Base-by-base conservation (phyloP, 2,797 vertebrate species). In the Melanotaenia trifasciata region DNA sequence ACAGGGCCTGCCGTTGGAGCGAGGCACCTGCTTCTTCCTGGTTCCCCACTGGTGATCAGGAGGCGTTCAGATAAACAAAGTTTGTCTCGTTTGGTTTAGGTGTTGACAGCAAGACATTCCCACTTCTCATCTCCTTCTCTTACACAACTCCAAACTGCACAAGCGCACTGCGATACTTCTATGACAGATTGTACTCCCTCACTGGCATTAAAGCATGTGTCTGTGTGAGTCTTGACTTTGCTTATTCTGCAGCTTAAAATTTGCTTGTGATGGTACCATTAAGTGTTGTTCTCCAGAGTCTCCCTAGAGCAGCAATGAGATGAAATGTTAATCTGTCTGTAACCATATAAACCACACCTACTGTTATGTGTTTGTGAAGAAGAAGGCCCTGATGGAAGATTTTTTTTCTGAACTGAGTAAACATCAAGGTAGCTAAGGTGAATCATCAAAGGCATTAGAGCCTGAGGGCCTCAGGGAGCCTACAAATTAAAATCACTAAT, bases 1-100 rank as follows among this genome's bases (percentile, higher is more conserved):
- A 72, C 83, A 50, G 10, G 61, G 72, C 80, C 86, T 81, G 92
- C 92, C 92, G 91, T 93, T 93, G 90, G 91, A 87, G 90, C 85
- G 78, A 85, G 74, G 84, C 93, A 94, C 94, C 94, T 94, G 94
- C 93, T 81, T 90, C 90, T 94, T 94, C 93, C 94, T 93, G 92
- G 91, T 94, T 92, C 85, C 90, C 61, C 77, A 87, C 78, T 70
- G 80, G 50, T 79, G 86, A 84, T 84, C 70, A 30, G 76, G 81
- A 86, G 88, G 84, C 61, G 79, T 72, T 90, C 74, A 63, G 67
- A 89, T 87, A 92, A 91, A 92, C 87, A 92, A 90, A 87, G 80
- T 45, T 54, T 13, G 87, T 87, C 87, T 91, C 70, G 76, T 80
- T 89, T 61, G 86, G 79, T 81, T 64, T 66, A 36, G 81, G 87